These are phyloP conservation scores for Zelleria hepariella DNA, from an alignment of 2,888 invertebrate species.

Conservation along the genomic window DNA sequence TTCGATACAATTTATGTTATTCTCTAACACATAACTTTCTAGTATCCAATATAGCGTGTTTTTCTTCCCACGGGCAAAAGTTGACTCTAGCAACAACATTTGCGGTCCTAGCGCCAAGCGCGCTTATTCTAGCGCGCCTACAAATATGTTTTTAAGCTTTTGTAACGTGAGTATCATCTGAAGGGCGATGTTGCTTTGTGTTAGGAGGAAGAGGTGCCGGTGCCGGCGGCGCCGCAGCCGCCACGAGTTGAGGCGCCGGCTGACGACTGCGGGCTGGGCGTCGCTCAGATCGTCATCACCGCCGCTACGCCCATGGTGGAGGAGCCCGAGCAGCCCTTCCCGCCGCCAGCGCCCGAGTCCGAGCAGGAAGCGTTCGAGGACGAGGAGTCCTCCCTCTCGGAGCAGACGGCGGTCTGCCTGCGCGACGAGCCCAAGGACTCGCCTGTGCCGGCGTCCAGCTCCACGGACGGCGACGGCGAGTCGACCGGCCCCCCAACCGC, in stretches of 20 bases:
- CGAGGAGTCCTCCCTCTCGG: slow-evolving; percentile 61
- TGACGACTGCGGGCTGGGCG: slow-evolving; percentile 79
- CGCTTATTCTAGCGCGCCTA: no score
- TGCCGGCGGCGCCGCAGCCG: slow-evolving; percentile 22
- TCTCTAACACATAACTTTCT: no score
- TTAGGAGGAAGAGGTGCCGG: slow-evolving; percentile 25
- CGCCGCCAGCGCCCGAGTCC: slow-evolving; percentile 64
- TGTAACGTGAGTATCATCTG: no score
- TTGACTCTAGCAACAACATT: no score
- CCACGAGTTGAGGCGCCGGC: slow-evolving; percentile 50
- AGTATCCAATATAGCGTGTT: no score
- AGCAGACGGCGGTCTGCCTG: slow-evolving; percentile 60
- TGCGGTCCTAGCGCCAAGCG: no score
- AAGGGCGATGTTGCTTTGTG: neutral
- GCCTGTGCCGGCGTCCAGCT: slow-evolving; percentile 73
- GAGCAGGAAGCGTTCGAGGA: slow-evolving; percentile 43
- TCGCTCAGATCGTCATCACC: slow-evolving; percentile 92
- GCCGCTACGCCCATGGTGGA: slow-evolving; percentile 95
- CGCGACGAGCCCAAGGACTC: slow-evolving; percentile 70
- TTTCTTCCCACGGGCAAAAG: no score
- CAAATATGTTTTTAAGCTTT: no score
- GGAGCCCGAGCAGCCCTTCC: slow-evolving; percentile 85
- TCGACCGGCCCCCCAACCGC: slow-evolving; percentile 73
- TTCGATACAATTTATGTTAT: no score
- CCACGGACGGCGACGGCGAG: slow-evolving; percentile 78